Percentiles rank a stretch among this genome's conserved stretches.
Evolutionary conservation across 2,888 invertebrate species (phyloP).

Genomic region (Drosophila bunnanda): DNA sequence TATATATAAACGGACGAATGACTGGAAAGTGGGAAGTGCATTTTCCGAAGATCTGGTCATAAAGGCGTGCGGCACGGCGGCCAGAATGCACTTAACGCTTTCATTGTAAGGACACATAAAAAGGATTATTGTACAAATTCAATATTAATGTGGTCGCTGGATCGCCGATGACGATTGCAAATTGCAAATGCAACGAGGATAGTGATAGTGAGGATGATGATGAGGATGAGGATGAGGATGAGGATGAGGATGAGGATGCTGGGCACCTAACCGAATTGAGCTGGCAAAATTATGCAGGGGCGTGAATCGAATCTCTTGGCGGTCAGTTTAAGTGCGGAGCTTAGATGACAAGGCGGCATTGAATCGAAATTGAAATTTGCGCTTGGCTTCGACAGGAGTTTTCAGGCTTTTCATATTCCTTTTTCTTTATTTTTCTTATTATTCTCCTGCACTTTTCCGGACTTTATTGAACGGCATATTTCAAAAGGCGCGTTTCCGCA

Average conservation of each 20-base stretch:
- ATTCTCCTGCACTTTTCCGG: constrained; percentile 2
- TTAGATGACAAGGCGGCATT: constrained; percentile 55
- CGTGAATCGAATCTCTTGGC: constrained; percentile 73
- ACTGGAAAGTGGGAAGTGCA: constrained; percentile 57
- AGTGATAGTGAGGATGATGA: constrained; percentile 6
- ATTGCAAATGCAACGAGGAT: constrained; percentile 5
- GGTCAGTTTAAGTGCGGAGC: constrained; percentile 67
- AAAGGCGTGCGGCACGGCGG: constrained; percentile 58
- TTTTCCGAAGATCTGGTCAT: constrained; percentile 58
- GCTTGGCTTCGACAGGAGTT: constrained; percentile 58
- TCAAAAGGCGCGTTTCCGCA: constrained; percentile 56
- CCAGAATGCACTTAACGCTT: constrained; percentile 64
- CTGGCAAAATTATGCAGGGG: constrained; percentile 70
- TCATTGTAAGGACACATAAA: constrained; percentile 74
- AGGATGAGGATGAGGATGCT: background rate
- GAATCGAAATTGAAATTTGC: constrained; percentile 62
- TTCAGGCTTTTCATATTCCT: constrained; percentile 23
- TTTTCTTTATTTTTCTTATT: background rate
- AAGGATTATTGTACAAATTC: constrained; percentile 79
- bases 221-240: background rate
- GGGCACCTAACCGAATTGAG: constrained; percentile 53
- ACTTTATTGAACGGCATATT: constrained; percentile 68
- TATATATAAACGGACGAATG: background rate
- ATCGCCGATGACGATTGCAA: constrained; percentile 13
- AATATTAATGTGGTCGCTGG: constrained; percentile 70